A percentile compares a stretch with the other conserved stretches of the same genome.
phyloP scores from a whole-genome alignment of 2,888 invertebrate species.

The Buathra laborator region DNA sequence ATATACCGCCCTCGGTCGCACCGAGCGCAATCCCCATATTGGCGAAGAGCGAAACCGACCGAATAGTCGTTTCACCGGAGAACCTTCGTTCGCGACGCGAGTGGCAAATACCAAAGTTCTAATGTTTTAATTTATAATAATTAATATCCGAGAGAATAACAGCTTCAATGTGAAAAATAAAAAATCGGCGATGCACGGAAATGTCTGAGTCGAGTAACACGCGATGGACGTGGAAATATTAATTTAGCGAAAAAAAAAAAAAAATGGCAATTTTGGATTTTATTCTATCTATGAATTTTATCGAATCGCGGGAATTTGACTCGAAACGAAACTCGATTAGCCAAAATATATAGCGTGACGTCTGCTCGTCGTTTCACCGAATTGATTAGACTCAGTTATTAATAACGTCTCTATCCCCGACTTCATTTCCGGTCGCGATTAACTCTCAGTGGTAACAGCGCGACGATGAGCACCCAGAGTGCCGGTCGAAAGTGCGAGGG shows the following conservation, averaged over 20 bases:
- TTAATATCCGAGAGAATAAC: background rate
- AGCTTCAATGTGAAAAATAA: no score
- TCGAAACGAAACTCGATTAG: background rate
- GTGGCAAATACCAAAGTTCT: background rate
- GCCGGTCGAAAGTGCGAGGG: conserved; percentile 40
- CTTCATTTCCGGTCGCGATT: conserved; percentile 84
- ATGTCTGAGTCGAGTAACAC: no score
- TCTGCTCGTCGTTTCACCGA: conserved; percentile 80
- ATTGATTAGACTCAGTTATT: conserved; percentile 85
- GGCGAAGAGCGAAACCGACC: conserved; percentile 18
- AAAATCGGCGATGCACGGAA: no score
- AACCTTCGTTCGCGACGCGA: conserved; percentile 10
- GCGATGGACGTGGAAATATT: no score
- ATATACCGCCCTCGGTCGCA: conserved; percentile 70
- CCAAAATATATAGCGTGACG: conserved; percentile 60
- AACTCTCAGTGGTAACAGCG: conserved; percentile 83
- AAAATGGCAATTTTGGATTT: no score
- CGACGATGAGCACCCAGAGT: conserved; percentile 80
- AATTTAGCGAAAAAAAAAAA: no score
- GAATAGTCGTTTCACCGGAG: conserved; percentile 34
- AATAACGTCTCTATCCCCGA: conserved; percentile 84
- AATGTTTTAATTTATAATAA: background rate
- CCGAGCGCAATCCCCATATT: conserved; percentile 13
- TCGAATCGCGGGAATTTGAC: background rate
- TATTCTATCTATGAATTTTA: background rate